Percentiles rank a stretch among this genome's conserved stretches.
These are phyloP conservation scores for Diplodus puntazzo DNA, from an alignment of 2,797 vertebrate species.

Conservation along the genomic window DNA sequence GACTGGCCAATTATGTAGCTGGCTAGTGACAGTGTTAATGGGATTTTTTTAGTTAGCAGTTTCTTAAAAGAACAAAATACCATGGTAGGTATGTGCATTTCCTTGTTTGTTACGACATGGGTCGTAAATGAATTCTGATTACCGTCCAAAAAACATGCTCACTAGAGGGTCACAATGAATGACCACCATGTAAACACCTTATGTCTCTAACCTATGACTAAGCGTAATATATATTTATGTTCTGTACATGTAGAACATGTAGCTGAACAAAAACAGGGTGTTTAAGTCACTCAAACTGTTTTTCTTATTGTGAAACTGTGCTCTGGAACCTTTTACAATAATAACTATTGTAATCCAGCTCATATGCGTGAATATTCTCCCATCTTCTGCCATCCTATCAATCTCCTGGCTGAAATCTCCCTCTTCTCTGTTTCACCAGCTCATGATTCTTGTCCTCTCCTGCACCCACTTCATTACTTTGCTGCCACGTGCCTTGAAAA, in stretches of 20 bases:
- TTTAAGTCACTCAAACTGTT: neutral
- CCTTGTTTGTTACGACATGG: too few species aligned
- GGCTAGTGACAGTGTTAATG: too few species aligned
- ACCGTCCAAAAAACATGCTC: neutral
- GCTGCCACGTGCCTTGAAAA: slow-evolving; percentile 47
- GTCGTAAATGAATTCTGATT: neutral
- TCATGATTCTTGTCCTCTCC: slow-evolving; percentile 31
- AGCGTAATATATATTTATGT: neutral
- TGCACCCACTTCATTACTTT: slow-evolving; percentile 40
- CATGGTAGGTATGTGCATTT: too few species aligned
- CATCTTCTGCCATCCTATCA: slow-evolving; percentile 36
- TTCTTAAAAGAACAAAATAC: too few species aligned
- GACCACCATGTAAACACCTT: neutral
- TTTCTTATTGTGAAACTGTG: neutral
- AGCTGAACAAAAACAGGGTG: neutral
- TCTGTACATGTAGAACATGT: neutral
- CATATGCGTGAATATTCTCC: slow-evolving; percentile 26
- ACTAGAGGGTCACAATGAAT: neutral
- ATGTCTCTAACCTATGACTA: neutral
- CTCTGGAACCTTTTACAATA: neutral
- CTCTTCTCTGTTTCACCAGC: slow-evolving; percentile 43
- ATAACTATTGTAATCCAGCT: neutral
- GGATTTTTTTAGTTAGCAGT: too few species aligned
- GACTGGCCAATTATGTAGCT: too few species aligned
- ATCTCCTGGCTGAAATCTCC: slow-evolving; percentile 45